Evolutionary conservation across 2,888 invertebrate species (phyloP), one percentile per base, ranked within the genome.

Genomic region (Drosophila nr. medialis): DNA sequence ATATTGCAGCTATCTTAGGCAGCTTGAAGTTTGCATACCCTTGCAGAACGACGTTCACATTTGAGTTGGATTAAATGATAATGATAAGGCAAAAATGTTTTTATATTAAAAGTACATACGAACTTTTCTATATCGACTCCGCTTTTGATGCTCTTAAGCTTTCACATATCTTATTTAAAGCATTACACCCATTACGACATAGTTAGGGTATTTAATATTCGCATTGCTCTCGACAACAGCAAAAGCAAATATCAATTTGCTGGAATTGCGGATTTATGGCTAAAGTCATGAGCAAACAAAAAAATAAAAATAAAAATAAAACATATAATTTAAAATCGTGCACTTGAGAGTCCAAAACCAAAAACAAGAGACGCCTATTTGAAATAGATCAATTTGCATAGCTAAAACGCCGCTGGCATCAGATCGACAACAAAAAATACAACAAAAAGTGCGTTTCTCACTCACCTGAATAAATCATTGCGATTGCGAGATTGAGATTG

Each of bases 381-480:
- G 38, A 56, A 56, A 72, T 60, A 24, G 54, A 80, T 64, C 50
- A 71, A 83, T 83, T 83, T 85, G 72, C 83, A 83, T 83, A 79
- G 56, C 63, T 76, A 68, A 83, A 85, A 64, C 49, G 74, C 77
- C 71, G 70, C 36, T 63, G 59, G 77, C 77, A 45, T 45, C 63
- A 27, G 49, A 38, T 36, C 36, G 45, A n/a, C 24, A 49, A 49
- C 34, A 62, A 18, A 6, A 42, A 7, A 4, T 8, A 4, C 7
- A 36, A 40, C 32, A 54, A 58, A 80, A 77, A 78, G 60, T 83
- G 83, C 75, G 73, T 80, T 74, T 67, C 48, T 30, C 45, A 81
- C 80, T 90, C 72, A 90, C 86, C 89, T 87, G 89, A 66, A 90
- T 87, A 88, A 87, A 90, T 90, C 90, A 88, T 90, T 56, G 77